Base-by-base conservation (phyloP, 2,797 vertebrate genomes). In the Notolepis coatsorum region DNA sequence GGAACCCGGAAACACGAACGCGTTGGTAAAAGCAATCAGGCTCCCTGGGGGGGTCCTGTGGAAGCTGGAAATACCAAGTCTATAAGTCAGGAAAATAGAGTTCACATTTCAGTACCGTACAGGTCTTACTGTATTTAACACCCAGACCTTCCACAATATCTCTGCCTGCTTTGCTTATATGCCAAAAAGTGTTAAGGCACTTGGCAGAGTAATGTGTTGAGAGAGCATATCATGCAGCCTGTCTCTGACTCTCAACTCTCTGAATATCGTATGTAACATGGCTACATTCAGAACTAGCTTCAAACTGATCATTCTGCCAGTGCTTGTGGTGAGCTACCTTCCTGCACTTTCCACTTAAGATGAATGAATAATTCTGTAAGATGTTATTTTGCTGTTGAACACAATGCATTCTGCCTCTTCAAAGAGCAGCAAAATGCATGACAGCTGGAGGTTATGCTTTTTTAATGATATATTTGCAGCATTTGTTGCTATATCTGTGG, bases 401-500 rank as follows among this genome's bases (percentile, higher is more conserved):
- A 46, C 28, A 28, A 37, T 28, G 7, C 24, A 35, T 65, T 70
- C 60, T 52, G 13, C 35, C 27, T 77, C 69, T 68, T 59, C 24
- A 28, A 38, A 68, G 2, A 49, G 28, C 42, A 8, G 30, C 73
- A 50, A 25, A 23, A 18, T 47, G 17, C 21, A 80, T 55, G 64
- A 71, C 71, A 77, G 57, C 58, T 62, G 17, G 67, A 73, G 54
- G 65, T 66, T 73, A 71, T 79, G 69, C 73, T 82, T 83, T 73
- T 78, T 81, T 81, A 66, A 84, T 77, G 57, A 52, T 68, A 66
- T 64, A 70, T 79, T 80, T 75, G 47, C 21, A n/a, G 66, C 51
- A 30, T 81, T 87, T 77, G 74, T 81, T 81, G 75, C 57, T 61
- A 61, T 85, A 77, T 84, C 76, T 58, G 57, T 53, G 28, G 61